Percentiles rank a stretch among this genome's conserved stretches.
Conservation (phyloP, 2,797 vertebrate species). For the Oryzias sinensis region DNA sequence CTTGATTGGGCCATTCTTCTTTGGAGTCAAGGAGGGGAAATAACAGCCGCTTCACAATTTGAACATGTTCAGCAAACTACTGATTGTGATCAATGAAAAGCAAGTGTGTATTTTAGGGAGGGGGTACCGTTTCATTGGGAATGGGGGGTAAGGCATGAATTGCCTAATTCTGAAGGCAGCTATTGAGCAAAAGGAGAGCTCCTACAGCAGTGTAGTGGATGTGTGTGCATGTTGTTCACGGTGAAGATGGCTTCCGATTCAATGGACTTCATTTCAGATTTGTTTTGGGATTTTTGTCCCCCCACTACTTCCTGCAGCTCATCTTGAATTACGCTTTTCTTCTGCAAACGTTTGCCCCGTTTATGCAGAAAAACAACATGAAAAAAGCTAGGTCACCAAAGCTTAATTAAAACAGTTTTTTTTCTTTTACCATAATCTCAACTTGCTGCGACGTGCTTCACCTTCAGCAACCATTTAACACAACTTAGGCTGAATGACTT, state of each 20-base stretch:
- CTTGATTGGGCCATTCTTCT: slow-evolving; percentile 66
- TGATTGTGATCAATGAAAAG: slow-evolving; percentile 65
- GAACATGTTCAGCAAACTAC: slow-evolving; percentile 62
- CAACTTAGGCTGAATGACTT: too few relatives aligned
- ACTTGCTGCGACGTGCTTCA: too few relatives aligned
- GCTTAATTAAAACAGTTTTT: too few relatives aligned
- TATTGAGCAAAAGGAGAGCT: slow-evolving; percentile 61
- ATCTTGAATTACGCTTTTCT: too few relatives aligned
- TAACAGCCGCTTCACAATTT: slow-evolving; percentile 52
- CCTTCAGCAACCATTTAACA: too few relatives aligned
- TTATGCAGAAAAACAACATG: too few relatives aligned
- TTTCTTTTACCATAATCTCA: too few relatives aligned
- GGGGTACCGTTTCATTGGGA: slow-evolving; percentile 18
- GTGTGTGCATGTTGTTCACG: slow-evolving; percentile 1
- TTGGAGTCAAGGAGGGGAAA: slow-evolving; percentile 23
- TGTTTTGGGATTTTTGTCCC: too few relatives aligned
- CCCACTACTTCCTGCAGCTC: too few relatives aligned
- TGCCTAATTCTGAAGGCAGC: slow-evolving; percentile 64
- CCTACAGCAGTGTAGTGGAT: slow-evolving; percentile 15
- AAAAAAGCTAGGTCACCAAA: too few relatives aligned
- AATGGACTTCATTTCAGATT: slow-evolving; percentile 27
- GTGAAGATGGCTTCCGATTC: slow-evolving; percentile 16
- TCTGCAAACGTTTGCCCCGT: too few relatives aligned
- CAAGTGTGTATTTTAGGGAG: slow-evolving; percentile 12
- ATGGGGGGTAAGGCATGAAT: slow-evolving; percentile 54